Percentiles rank a stretch among this genome's conserved stretches.
Evolutionary conservation across 2,797 vertebrate genomes (phyloP).

Genomic region (Coluber constrictor): DNA sequence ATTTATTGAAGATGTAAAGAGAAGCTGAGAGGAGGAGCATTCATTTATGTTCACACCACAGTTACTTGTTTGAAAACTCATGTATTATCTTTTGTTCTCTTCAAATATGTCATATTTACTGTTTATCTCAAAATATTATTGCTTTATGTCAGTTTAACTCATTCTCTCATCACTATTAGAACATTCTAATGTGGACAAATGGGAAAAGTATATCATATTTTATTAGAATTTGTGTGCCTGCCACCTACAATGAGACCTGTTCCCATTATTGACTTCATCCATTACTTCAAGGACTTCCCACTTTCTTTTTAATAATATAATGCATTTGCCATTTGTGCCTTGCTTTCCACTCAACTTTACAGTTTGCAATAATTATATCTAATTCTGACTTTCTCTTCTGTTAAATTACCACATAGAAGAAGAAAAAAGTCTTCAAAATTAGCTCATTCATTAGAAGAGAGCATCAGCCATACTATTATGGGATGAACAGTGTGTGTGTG

Average conservation of each 20-base stretch:
- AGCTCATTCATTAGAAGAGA: slow-evolving; percentile 45
- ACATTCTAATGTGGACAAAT: background rate
- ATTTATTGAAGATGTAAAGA: background rate
- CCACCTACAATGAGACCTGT: slow-evolving; percentile 50
- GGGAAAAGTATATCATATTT: slow-evolving; percentile 8
- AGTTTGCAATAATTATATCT: slow-evolving; percentile 69
- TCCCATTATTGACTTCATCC: slow-evolving; percentile 67
- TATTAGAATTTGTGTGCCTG: slow-evolving; percentile 28
- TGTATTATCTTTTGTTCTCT: background rate
- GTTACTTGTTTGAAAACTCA: background rate
- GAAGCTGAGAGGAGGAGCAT: background rate
- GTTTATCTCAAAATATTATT: background rate
- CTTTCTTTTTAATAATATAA: slow-evolving; percentile 58
- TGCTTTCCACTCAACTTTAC: slow-evolving; percentile 68
- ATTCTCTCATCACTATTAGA: background rate
- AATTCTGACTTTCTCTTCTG: slow-evolving; percentile 54
- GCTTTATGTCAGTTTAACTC: background rate
- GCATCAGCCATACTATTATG: slow-evolving; percentile 53
- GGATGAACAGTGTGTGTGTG: background rate
- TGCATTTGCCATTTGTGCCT: slow-evolving; percentile 67
- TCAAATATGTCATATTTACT: background rate
- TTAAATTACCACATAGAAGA: slow-evolving; percentile 52
- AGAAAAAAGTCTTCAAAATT: slow-evolving; percentile 59
- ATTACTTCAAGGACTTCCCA: slow-evolving; percentile 48
- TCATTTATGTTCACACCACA: background rate